phyloP scores from a whole-genome alignment of 2,888 invertebrate genomes.

The Crocallis elinguaria region DNA sequence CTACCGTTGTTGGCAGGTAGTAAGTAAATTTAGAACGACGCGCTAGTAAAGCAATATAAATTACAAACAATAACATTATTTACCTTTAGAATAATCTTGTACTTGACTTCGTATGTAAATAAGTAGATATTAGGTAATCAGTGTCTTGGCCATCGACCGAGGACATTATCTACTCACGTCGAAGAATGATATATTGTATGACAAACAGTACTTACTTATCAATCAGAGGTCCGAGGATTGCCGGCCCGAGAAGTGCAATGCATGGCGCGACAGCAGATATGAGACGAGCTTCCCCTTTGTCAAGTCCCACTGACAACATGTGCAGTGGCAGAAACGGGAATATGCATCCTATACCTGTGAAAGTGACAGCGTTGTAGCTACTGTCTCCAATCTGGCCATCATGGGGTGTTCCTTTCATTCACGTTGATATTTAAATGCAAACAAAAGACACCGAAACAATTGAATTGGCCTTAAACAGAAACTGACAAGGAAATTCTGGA shows the following conservation, averaged over 20 bases:
- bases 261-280: slow-evolving; percentile 92
- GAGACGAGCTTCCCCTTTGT: slow-evolving; percentile 89
- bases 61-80: background rate
- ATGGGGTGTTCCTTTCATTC: no score
- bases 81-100: background rate
- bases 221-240: slow-evolving; percentile 90
- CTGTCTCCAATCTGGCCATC: no score
- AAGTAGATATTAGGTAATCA: slow-evolving; percentile 15
- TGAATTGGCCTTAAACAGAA: no score
- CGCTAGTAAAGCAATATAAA: background rate
- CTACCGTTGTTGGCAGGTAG: background rate
- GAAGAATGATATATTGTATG: slow-evolving; percentile 26
- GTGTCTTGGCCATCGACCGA: slow-evolving; percentile 29
- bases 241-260: slow-evolving; percentile 91
- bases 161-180: slow-evolving; percentile 23
- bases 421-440: no score
- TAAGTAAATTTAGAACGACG: background rate
- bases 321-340: slow-evolving; percentile 92
- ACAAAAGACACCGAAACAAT: no score
- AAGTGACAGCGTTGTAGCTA: background rate
- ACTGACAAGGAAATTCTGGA: no score
- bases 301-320: slow-evolving; percentile 90
- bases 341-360: slow-evolving; percentile 91
- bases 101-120: slow-evolving; percentile 13
- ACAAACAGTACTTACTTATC: slow-evolving; percentile 85